These are phyloP conservation scores for Philonicus albiceps DNA, from an alignment of 2,888 invertebrate genomes.

Conservation along the genomic window DNA sequence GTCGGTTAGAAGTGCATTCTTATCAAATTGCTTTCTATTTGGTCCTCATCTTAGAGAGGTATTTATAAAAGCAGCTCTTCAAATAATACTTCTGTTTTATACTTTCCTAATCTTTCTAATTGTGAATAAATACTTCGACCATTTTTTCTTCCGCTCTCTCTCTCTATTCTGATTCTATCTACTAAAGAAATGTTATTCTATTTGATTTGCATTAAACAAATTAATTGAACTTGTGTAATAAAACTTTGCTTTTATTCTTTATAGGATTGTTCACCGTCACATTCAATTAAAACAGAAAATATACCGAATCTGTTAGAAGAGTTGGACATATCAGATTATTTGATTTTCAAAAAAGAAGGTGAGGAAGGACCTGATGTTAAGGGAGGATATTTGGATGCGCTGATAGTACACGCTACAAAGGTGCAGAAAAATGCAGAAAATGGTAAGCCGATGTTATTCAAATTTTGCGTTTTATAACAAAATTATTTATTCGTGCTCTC, in stretches of 20 bases:
- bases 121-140: neutral
- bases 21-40: neutral
- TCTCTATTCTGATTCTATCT: neutral
- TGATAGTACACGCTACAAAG: conserved; percentile 95
- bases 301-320: conserved; percentile 75
- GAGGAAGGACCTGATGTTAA: conserved; percentile 91
- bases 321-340: conserved; percentile 80
- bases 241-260: neutral
- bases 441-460: conserved; percentile 54
- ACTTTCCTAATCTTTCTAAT: neutral
- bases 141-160: neutral
- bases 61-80: neutral
- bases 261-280: conserved; percentile 51
- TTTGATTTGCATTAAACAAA: neutral
- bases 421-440: conserved; percentile 75
- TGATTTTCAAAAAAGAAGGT: conserved; percentile 79
- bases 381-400: conserved; percentile 92
- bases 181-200: neutral
- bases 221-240: neutral
- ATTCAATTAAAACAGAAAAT: conserved; percentile 52
- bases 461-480: neutral
- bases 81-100: neutral
- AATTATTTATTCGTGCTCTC: conserved; percentile 43
- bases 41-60: neutral
- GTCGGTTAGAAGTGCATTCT: neutral